phyloP scores from a whole-genome alignment of 1,140 invertebrate species.

The Heliconius nattereri region DNA sequence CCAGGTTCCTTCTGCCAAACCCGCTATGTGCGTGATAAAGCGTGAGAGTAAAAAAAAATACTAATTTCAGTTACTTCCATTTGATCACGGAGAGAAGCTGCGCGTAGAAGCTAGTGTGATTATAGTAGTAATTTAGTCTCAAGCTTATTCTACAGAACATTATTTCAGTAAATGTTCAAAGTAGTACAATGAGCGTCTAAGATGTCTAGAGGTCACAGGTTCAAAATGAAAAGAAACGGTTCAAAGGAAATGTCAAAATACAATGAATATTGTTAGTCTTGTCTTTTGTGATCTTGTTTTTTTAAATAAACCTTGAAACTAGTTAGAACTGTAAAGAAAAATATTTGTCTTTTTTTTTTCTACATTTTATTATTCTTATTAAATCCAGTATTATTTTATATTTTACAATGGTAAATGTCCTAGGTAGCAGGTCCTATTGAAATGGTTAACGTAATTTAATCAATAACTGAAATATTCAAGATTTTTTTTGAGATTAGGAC shows the following conservation, averaged over 20 bases:
- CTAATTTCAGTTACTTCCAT: too few relatives aligned
- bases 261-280: background rate
- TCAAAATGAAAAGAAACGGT: background rate
- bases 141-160: background rate
- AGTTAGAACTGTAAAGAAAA: background rate
- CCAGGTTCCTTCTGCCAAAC: too few relatives aligned
- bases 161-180: background rate
- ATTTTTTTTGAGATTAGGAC: too few relatives aligned
- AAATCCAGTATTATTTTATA: too few relatives aligned
- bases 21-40: too few relatives aligned
- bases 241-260: background rate
- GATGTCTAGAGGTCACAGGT: background rate
- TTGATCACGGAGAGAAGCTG: too few relatives aligned
- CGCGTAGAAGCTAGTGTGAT: too few relatives aligned
- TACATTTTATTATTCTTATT: background rate
- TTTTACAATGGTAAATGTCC: too few relatives aligned
- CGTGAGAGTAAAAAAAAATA: too few relatives aligned
- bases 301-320: background rate
- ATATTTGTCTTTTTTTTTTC: background rate
- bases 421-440: too few relatives aligned
- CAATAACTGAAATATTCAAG: too few relatives aligned
- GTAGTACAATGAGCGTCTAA: background rate
- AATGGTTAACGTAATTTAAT: too few relatives aligned
- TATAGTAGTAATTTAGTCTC: background rate
- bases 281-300: background rate